Percentiles rank a stretch among this genome's conserved stretches.
Conservation (phyloP, 2,888 invertebrate species). For the Vandiemenella viatica region DNA sequence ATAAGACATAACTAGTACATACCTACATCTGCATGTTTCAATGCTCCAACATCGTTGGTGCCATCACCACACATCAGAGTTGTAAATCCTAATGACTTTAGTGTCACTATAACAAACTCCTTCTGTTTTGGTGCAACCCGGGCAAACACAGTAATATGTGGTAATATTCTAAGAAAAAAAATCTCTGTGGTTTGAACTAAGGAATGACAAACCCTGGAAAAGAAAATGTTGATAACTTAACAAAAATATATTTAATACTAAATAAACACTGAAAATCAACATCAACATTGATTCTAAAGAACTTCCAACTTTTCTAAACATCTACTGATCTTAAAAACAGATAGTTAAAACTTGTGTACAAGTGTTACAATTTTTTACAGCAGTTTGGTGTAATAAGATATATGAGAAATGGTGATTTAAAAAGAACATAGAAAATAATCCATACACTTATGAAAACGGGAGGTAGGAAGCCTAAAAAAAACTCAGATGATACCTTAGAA, state of each 20-base stretch:
- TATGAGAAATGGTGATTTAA: no score
- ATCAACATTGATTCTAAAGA: no score
- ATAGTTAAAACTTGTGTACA: no score
- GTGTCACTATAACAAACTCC: conserved; percentile 79
- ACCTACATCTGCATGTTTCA: conserved; percentile 95
- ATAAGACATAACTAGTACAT: no score
- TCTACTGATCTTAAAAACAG: no score
- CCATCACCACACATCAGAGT: conserved; percentile 99
- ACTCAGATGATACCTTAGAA: no score
- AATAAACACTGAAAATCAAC: not conserved
- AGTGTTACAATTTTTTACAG: no score
- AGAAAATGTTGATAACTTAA: not conserved
- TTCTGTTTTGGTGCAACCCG: conserved; percentile 98
- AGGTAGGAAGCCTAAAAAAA: no score
- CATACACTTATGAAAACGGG: no score
- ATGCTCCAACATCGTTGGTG: conserved; percentile 96
- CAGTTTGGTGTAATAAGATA: no score
- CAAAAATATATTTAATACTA: not conserved
- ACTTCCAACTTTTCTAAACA: no score
- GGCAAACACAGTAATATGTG: conserved; percentile 83
- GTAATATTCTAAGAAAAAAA: conserved; percentile 60
- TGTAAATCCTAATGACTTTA: conserved; percentile 73
- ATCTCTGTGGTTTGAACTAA: conserved; percentile 43
- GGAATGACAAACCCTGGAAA: conserved; percentile 46
- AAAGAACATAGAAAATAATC: no score